Percentiles rank a stretch among this genome's conserved stretches.
phyloP scores from a whole-genome alignment of 2,888 invertebrate genomes.

The Asteroscopus sphinx region DNA sequence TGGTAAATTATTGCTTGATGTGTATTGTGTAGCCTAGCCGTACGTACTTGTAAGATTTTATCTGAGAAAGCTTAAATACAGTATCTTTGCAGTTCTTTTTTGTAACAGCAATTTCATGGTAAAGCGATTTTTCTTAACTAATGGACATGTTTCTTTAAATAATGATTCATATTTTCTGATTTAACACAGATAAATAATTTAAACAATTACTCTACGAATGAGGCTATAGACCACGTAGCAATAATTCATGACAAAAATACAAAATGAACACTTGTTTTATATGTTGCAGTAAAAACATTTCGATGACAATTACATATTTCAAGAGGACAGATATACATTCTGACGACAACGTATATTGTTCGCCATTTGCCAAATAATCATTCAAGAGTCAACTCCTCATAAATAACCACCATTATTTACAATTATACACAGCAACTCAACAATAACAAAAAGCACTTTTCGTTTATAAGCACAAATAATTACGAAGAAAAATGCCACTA shows the following conservation, averaged over 20 bases:
- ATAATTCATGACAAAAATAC: slow-evolving; percentile 14
- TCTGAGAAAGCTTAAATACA: too few relatives aligned
- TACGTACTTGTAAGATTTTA: too few relatives aligned
- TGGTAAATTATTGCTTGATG: too few relatives aligned
- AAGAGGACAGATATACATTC: slow-evolving; percentile 34
- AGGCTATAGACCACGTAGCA: neutral
- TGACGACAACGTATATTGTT: slow-evolving; percentile 23
- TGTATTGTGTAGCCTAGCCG: too few relatives aligned
- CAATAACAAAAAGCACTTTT: slow-evolving; percentile 11
- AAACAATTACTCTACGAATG: neutral
- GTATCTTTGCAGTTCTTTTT: too few relatives aligned
- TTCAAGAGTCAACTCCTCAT: slow-evolving; percentile 36
- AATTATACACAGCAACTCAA: slow-evolving; percentile 24
- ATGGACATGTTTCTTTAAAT: too few relatives aligned
- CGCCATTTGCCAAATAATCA: slow-evolving; percentile 50
- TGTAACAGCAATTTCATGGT: too few relatives aligned
- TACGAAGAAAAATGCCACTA: neutral
- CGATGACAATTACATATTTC: slow-evolving; percentile 27
- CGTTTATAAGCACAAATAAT: neutral
- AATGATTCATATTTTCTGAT: too few relatives aligned
- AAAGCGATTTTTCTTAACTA: too few relatives aligned
- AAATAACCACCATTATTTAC: slow-evolving; percentile 38
- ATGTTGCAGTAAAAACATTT: slow-evolving; percentile 1
- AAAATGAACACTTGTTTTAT: slow-evolving; percentile 29
- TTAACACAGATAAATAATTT: neutral